Conservation (phyloP, 2,888 invertebrate genomes). For the Eustalomyia histrio region DNA sequence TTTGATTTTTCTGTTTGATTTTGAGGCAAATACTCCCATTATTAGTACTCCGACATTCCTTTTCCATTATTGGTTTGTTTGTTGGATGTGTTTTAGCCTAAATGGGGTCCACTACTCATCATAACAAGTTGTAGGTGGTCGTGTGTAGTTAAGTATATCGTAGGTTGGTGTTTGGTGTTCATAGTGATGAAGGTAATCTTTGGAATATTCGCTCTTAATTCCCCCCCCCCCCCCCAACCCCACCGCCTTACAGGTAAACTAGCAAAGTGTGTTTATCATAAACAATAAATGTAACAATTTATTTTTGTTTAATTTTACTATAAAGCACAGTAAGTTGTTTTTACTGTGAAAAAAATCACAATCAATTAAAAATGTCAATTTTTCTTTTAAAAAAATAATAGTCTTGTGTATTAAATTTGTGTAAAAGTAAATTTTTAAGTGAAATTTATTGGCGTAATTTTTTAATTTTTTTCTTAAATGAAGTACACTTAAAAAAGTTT, state of each 20-base stretch:
- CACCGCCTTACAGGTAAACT: conserved; percentile 10
- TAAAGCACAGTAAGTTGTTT: no score
- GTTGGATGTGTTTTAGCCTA: conserved; percentile 17
- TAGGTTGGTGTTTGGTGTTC: neutral
- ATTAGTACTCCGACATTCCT: conserved; percentile 58
- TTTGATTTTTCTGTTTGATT: conserved; percentile 4
- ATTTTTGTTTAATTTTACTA: neutral
- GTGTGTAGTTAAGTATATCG: neutral
- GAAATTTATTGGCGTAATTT: no score
- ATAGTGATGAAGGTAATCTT: conserved; percentile 6
- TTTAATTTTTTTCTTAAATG: no score
- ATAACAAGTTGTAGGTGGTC: conserved; percentile 52
- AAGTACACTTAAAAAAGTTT: no score
- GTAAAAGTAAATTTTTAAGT: no score
- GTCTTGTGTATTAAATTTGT: no score
- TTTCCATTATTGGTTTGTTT: conserved; percentile 6
- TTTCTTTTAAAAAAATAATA: no score
- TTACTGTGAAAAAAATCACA: no score
- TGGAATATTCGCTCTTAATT: neutral
- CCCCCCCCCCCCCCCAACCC: no score
- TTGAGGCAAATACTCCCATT: conserved; percentile 61
- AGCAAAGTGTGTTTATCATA: neutral
- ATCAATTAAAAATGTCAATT: no score
- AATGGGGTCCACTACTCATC: conserved; percentile 34
- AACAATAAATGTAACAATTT: conserved; percentile 28